Percentiles rank a stretch among this genome's conserved stretches.
These are phyloP conservation scores for Fragum whitleyi DNA, from an alignment of 2,888 invertebrate genomes.

Conservation along the genomic window DNA sequence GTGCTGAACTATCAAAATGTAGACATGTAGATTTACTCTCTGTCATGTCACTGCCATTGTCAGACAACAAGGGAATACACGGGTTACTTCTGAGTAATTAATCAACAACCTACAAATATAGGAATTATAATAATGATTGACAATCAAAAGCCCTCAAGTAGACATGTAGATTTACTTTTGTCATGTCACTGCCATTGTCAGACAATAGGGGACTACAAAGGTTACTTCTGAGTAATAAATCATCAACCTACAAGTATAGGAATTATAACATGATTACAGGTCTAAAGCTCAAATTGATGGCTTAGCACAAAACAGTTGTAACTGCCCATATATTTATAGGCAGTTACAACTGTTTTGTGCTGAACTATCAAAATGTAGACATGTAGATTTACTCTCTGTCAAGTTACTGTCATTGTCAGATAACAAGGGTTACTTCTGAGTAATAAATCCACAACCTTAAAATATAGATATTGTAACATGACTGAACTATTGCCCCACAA, in stretches of 20 bases:
- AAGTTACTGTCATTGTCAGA: constrained; percentile 82
- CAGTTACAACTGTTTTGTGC: no score
- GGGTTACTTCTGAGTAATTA: constrained; percentile 82
- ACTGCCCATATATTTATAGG: no score
- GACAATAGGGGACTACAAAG: constrained; percentile 82
- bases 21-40: constrained; percentile 85
- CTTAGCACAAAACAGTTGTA: constrained; percentile 73
- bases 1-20: constrained; percentile 77
- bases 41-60: constrained; percentile 81
- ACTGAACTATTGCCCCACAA: no score
- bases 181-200: constrained; percentile 81
- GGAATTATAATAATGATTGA: no score
- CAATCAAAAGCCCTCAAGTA: no score
- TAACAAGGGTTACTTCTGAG: constrained; percentile 82
- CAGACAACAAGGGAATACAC: constrained; percentile 82
- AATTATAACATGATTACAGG: no score
- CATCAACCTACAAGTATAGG: no score
- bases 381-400: constrained; percentile 84
- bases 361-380: constrained; percentile 82
- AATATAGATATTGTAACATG: constrained; percentile 3
- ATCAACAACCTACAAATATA: constrained; percentile 82
- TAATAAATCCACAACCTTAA: constrained; percentile 84
- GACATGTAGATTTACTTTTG: constrained; percentile 84
- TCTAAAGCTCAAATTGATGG: no score
- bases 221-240: no score